Conservation (phyloP, 2,797 vertebrate species). For the Novumbra hubbsi region DNA sequence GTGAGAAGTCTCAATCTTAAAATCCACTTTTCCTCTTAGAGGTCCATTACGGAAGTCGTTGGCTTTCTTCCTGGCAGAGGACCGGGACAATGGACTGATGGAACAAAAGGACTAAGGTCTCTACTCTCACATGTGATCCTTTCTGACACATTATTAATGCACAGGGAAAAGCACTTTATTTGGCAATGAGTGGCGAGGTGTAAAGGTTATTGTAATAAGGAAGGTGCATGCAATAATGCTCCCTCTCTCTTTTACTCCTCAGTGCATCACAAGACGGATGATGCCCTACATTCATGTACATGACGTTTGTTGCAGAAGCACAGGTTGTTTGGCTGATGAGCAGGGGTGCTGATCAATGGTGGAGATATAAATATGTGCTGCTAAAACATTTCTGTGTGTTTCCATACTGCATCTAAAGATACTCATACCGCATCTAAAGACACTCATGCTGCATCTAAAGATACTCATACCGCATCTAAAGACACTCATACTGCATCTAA, state of each 20-base stretch:
- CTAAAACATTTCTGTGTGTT: too few species aligned
- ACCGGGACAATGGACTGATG: neutral
- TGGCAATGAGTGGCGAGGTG: neutral
- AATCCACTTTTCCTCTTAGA: neutral
- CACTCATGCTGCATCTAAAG: too few species aligned
- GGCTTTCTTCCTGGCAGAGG: neutral
- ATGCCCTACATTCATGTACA: neutral
- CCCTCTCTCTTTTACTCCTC: neutral
- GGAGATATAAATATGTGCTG: neutral
- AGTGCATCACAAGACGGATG: neutral
- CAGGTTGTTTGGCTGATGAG: neutral
- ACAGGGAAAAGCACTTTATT: neutral
- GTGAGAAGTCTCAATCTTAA: neutral
- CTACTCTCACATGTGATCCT: neutral
- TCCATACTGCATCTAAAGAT: too few species aligned
- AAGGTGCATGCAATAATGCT: neutral
- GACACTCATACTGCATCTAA: too few species aligned
- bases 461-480: too few species aligned
- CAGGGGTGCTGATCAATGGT: neutral
- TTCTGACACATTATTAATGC: neutral
- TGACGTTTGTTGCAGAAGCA: neutral
- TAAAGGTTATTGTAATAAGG: neutral
- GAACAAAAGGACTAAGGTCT: neutral
- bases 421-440: too few species aligned
- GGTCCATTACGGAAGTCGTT: neutral